Evolutionary conservation across 2,888 invertebrate genomes (phyloP).

Genomic region (Tachina fera): DNA sequence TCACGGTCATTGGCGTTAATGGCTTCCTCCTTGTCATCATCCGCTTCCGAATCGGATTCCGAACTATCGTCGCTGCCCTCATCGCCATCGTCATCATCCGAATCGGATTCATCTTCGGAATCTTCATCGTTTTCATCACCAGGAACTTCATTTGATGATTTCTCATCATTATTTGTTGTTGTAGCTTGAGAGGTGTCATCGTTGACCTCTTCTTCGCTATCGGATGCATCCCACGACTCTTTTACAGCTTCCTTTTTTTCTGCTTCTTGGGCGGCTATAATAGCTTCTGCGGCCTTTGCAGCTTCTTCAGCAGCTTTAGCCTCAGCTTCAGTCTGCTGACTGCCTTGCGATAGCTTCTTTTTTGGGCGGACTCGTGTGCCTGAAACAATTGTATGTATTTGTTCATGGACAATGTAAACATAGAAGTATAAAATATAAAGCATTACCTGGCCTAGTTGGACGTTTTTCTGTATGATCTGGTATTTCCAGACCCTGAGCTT

Average conservation of each 20-base stretch:
- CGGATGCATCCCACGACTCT: conserved; percentile 93
- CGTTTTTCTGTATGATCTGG: conserved; percentile 88
- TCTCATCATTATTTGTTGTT: conserved; percentile 79
- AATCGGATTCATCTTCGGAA: conserved; percentile 82
- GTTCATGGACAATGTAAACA: not conserved
- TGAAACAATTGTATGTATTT: conserved; percentile 50
- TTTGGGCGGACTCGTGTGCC: conserved; percentile 90
- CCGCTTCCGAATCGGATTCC: conserved; percentile 73
- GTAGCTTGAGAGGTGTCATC: conserved; percentile 83
- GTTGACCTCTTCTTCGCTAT: conserved; percentile 81
- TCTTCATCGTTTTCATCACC: conserved; percentile 77
- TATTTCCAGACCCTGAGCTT: conserved; percentile 93
- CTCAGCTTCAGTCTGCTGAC: conserved; percentile 80
- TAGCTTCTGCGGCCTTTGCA: conserved; percentile 74
- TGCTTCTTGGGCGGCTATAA: conserved; percentile 72
- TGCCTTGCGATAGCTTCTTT: conserved; percentile 85
- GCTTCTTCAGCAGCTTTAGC: conserved; percentile 73
- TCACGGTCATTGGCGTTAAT: conserved; percentile 90
- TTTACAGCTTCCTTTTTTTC: conserved; percentile 84
- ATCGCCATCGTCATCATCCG: conserved; percentile 73
- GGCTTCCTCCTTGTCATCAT: conserved; percentile 81
- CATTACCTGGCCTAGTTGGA: conserved; percentile 84
- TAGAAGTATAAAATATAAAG: not conserved
- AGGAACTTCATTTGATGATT: conserved; percentile 71
- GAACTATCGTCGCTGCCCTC: conserved; percentile 75